Evolutionary conservation across 1,140 invertebrate species (phyloP), one percentile per base, ranked within the genome.

Genomic region (Drosophila leontia): DNA sequence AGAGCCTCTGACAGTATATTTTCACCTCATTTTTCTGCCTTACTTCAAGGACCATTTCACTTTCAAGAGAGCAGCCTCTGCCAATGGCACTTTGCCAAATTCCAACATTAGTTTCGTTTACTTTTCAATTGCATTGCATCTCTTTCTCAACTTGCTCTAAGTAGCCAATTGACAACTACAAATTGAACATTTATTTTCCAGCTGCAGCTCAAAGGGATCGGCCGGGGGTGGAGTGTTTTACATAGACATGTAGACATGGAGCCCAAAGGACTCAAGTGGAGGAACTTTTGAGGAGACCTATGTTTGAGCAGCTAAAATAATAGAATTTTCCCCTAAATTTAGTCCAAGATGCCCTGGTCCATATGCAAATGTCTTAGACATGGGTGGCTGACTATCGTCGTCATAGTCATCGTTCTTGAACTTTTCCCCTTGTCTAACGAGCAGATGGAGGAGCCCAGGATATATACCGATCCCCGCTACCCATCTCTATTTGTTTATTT

Each of bases 281-380:
- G 41, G 32, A 42, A 63, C 61, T 51, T 48, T 64, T 51, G 47
- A 72, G 78, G 59, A 77, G 71, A 69, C 63, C 55, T 67, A 2
- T 51, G 29, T 51, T 74, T 35, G 53, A 82, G 76, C 81, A 63
- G 78, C 83, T 87, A 88, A 84, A 80, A 87, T 88, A 87, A 87
- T 87, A 87, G 74, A 90, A 88, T 88, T 88, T 88, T 90, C 74
- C 80, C 69, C 77, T 84, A 88, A 84, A 88, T 88, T 90, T 88
- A 57, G 65, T 69, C 61, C 69, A 81, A 82, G 75, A 70, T 68
- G 82, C 61, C 44, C 44, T 15, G 37, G 39, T 57, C 57, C 45
- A 39, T 72, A 74, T 74, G 70, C 70, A 74, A 72, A 75, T 75
- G 63, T 74, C 72, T 77, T 55, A 75, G 60, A 77, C 72, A 78